These are phyloP conservation scores for Quadriops clusia DNA, from an alignment of 2,888 invertebrate species.

Conservation along the genomic window DNA sequence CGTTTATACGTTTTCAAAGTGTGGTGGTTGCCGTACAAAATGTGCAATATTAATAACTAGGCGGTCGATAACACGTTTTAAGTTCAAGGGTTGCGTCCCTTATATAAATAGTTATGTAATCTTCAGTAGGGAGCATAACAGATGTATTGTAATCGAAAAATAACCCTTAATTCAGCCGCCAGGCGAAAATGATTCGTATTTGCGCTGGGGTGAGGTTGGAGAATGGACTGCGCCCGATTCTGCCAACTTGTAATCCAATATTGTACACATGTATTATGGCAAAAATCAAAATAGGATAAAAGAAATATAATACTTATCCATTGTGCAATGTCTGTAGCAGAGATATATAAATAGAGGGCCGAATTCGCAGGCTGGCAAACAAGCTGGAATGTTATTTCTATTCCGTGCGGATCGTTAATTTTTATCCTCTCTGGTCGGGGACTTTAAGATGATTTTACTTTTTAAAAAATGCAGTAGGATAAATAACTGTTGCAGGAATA, in stretches of 20 bases:
- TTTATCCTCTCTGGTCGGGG: no score
- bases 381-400: no score
- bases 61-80: no score
- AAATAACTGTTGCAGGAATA: no score
- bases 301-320: constrained; percentile 22
- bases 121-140: constrained; percentile 28
- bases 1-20: no score
- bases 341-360: constrained; percentile 16
- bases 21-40: no score
- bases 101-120: constrained; percentile 28
- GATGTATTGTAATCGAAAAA: constrained; percentile 27
- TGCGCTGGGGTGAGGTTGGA: constrained; percentile 7
- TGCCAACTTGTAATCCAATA: constrained; percentile 22
- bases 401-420: no score
- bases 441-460: no score
- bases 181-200: constrained; percentile 14
- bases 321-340: constrained; percentile 18
- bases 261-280: constrained; percentile 23
- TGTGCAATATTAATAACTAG: no score
- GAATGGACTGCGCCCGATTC: constrained; percentile 10
- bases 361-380: no score
- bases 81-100: constrained; percentile 24
- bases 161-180: constrained; percentile 17
- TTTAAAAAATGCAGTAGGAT: no score
- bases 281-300: constrained; percentile 26